Evolutionary conservation across 2,888 invertebrate genomes (phyloP), one percentile per base, ranked within the genome.

Genomic region (Scrobipalpa costella): DNA sequence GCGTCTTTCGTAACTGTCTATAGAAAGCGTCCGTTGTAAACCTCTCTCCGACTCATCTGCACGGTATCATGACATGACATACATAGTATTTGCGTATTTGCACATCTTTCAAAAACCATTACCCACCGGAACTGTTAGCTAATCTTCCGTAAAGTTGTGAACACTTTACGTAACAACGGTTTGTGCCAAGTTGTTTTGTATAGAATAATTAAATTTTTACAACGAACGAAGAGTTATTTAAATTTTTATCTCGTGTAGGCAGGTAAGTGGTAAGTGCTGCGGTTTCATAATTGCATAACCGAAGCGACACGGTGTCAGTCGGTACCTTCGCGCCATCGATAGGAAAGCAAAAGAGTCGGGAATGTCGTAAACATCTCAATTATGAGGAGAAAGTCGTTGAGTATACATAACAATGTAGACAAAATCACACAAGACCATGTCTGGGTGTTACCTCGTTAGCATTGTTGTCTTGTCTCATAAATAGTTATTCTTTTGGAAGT

Each of bases 1-100:
- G 81, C 83, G 79, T 84, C 81, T 88, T 85, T 87, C 83, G 86
- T 84, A 88, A 88, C 80, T 84, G 52, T 11, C 34, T 36, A 61
- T 61, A 88, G 89, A 89, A 89, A 88, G 88, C 81, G 72, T 70
- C 67, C 69, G 71, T 76, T 78, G 73, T 73, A 77, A 71, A 75
- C 74, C 75, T 75, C 76, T 77, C 68, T 70, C 67, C 69, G 62
- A 63, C 67, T 67, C 66, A 69, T 67, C 71, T 72, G 66, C 66
- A 64, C 66, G 66, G 66, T 66, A 55, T 36, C 57, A 27, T 27
- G n/a, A 50, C 50, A 61, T 61, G 66, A 58, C 44, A 44, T 44
- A 44, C 44, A 44, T 44, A 65, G 64, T 72, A 68, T 69, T 71
- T 67, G 67, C 64, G 63, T 63, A 63, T 67, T 69, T 63, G 64